Percentiles rank a stretch among this genome's conserved stretches.
Evolutionary conservation across 2,113 vertebrate species (phyloP).

Genomic region (Oreochromis tanganicae): DNA sequence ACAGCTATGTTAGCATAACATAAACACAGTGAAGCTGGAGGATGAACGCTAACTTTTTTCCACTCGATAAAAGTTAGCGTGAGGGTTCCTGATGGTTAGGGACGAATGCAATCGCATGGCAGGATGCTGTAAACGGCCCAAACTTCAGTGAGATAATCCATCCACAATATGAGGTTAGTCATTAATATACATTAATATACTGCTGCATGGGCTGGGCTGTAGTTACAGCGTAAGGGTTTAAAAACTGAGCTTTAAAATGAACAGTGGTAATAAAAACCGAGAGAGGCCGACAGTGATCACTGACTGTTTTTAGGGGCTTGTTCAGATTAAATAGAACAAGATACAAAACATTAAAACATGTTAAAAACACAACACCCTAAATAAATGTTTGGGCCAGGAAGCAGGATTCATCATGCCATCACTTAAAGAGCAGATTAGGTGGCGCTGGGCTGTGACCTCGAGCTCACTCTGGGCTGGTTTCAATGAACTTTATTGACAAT

Average conservation of each 20-base stretch:
- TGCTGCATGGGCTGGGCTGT: background rate
- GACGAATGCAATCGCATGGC: accelerated
- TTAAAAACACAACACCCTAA: background rate
- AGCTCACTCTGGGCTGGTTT: background rate
- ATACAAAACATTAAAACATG: background rate
- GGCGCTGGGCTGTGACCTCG: background rate
- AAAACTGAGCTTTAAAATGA: background rate
- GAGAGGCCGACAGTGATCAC: background rate
- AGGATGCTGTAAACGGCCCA: background rate
- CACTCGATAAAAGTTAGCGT: accelerated
- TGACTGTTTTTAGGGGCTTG: background rate
- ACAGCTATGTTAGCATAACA: too few relatives aligned
- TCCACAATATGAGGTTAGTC: accelerated
- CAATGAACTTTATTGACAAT: background rate
- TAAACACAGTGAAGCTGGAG: background rate
- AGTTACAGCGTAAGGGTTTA: background rate
- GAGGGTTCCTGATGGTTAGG: accelerated
- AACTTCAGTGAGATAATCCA: background rate
- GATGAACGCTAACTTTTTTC: background rate
- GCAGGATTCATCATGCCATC: background rate
- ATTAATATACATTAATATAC: background rate
- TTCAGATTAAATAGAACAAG: background rate
- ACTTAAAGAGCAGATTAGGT: background rate
- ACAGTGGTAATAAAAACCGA: background rate
- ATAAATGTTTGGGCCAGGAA: background rate